Percentiles rank a stretch among this genome's conserved stretches.
Evolutionary conservation across 2,113 vertebrate genomes (phyloP).

Genomic region (Pseudolaguvia tuberculata): DNA sequence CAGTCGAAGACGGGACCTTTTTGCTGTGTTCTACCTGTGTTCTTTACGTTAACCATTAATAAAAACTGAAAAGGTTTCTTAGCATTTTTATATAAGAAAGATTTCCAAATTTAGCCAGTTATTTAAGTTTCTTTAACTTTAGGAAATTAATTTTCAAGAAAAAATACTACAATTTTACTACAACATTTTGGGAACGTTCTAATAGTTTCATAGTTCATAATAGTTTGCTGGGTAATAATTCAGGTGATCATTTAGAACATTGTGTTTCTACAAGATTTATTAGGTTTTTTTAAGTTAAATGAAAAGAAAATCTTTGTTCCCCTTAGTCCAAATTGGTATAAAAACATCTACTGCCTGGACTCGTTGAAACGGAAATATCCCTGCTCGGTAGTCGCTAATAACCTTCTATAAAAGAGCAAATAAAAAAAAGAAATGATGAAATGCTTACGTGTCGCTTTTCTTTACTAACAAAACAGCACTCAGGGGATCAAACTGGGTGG

Average conservation of each 20-base stretch:
- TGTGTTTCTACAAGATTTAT: neutral
- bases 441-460: slow-evolving; percentile 10
- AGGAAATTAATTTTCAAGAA: neutral
- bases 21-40: neutral
- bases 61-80: neutral
- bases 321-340: neutral
- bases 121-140: neutral
- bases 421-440: slow-evolving; percentile 6
- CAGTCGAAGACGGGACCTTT: neutral
- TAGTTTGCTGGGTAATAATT: neutral
- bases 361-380: neutral
- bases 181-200: neutral
- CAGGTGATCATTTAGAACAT: neutral
- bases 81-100: neutral
- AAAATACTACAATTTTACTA: no score
- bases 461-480: neutral
- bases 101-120: neutral
- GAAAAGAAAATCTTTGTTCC: neutral
- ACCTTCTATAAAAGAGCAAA: neutral
- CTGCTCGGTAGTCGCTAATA: neutral
- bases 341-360: neutral
- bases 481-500: slow-evolving; percentile 42
- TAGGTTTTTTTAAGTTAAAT: neutral
- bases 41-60: neutral
- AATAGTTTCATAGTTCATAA: neutral